These are phyloP conservation scores for Pseudomyrmex pallidus DNA, from an alignment of 1,140 invertebrate genomes.

Conservation along the genomic window DNA sequence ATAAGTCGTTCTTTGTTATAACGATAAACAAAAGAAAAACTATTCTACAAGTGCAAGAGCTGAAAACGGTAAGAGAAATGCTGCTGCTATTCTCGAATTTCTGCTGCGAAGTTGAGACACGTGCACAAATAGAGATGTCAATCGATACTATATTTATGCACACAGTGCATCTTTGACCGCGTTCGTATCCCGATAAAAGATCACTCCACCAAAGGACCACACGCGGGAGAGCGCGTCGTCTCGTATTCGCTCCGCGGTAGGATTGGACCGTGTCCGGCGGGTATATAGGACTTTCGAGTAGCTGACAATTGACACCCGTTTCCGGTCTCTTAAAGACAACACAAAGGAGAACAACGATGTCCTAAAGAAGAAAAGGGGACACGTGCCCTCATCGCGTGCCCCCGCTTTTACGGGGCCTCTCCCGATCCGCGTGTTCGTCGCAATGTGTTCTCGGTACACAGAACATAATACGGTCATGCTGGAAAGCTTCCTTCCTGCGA, in stretches of 20 bases:
- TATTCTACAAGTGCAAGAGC: background rate
- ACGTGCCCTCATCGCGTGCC: slow-evolving; percentile 77
- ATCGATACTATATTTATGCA: slow-evolving; percentile 21
- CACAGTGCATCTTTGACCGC: slow-evolving; percentile 4
- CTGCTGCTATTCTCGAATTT: background rate
- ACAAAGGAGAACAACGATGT: slow-evolving; percentile 62
- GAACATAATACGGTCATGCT: slow-evolving; percentile 76
- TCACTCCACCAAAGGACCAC: slow-evolving; percentile 70
- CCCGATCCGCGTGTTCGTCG: slow-evolving; percentile 57
- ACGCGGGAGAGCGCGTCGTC: slow-evolving; percentile 64
- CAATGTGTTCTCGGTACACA: slow-evolving; percentile 72
- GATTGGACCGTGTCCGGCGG: slow-evolving; percentile 46
- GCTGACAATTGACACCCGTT: slow-evolving; percentile 79
- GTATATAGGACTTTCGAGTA: slow-evolving; percentile 59
- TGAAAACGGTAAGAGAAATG: background rate
- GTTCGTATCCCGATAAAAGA: slow-evolving; percentile 40
- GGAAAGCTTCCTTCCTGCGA: slow-evolving; percentile 78
- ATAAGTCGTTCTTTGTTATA: background rate
- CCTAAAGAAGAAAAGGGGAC: slow-evolving; percentile 69
- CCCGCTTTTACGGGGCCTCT: slow-evolving; percentile 54
- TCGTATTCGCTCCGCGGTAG: slow-evolving; percentile 53
- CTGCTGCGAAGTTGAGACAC: slow-evolving; percentile 6
- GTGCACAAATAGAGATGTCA: background rate
- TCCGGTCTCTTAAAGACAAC: slow-evolving; percentile 68
- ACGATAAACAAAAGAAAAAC: background rate